A percentile compares a stretch with the other conserved stretches of the same genome.
Conservation (phyloP, 2,888 invertebrate species). For the Herminia tarsipennalis region DNA sequence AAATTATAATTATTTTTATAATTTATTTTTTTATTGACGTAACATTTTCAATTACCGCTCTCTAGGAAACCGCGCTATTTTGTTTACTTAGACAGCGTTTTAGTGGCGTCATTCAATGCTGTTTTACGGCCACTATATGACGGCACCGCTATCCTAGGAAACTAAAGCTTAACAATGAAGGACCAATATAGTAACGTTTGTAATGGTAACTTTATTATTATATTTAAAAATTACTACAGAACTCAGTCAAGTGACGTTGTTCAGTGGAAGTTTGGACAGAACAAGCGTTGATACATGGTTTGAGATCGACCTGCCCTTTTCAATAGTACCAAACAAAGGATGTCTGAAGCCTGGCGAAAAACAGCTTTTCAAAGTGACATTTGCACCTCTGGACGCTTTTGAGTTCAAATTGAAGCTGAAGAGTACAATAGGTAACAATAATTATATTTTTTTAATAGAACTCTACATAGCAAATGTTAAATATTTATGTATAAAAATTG, state of each 20-base stretch:
- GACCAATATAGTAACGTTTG: not conserved
- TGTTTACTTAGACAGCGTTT: too few relatives aligned
- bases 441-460: too few relatives aligned
- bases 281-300: slow-evolving; percentile 78
- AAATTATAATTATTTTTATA: too few relatives aligned
- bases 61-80: too few relatives aligned
- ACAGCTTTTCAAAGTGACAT: slow-evolving; percentile 76
- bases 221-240: slow-evolving; percentile 37
- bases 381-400: slow-evolving; percentile 84
- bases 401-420: slow-evolving; percentile 76
- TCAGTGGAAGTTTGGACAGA: slow-evolving; percentile 64
- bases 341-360: slow-evolving; percentile 74
- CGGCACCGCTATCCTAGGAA: too few relatives aligned
- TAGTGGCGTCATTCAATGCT: too few relatives aligned
- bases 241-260: slow-evolving; percentile 70
- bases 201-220: not conserved
- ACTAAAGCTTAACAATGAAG: too few relatives aligned
- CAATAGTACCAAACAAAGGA: slow-evolving; percentile 74
- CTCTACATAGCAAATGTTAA: too few relatives aligned
- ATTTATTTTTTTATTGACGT: too few relatives aligned
- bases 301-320: slow-evolving; percentile 80
- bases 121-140: too few relatives aligned
- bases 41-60: too few relatives aligned
- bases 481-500: too few relatives aligned
- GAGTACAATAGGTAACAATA: slow-evolving; percentile 65